Percentiles rank a stretch among this genome's conserved stretches.
phyloP scores from a whole-genome alignment of 2,888 invertebrate species.

The Deilephila porcellus region DNA sequence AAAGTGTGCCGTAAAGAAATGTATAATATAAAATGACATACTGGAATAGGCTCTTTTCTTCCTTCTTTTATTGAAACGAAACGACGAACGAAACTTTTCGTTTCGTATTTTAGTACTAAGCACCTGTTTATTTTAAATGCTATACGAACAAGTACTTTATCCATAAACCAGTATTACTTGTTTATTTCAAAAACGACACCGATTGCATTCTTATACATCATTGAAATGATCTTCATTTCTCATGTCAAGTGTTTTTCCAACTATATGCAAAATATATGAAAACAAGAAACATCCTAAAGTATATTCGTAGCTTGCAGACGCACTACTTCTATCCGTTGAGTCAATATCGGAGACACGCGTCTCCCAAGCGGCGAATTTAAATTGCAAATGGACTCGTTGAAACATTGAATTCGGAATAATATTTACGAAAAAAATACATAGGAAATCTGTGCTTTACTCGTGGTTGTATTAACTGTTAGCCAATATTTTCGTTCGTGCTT shows the following conservation, averaged over 20 bases:
- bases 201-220: background rate
- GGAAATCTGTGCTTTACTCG: slow-evolving; percentile 26
- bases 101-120: too few species aligned
- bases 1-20: too few species aligned
- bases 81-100: too few species aligned
- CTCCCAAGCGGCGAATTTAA: slow-evolving; percentile 63
- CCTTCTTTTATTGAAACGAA: too few species aligned
- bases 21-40: too few species aligned
- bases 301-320: slow-evolving; percentile 44
- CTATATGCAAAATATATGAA: background rate
- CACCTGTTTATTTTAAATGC: too few species aligned
- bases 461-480: slow-evolving; percentile 1
- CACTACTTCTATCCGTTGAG: slow-evolving; percentile 47
- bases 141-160: too few species aligned
- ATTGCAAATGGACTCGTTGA: slow-evolving; percentile 68
- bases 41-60: too few species aligned
- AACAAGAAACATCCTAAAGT: background rate
- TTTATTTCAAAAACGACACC: too few species aligned
- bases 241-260: background rate
- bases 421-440: slow-evolving; percentile 44
- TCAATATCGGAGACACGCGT: slow-evolving; percentile 66
- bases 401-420: slow-evolving; percentile 60
- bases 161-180: too few species aligned
- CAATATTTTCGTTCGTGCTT: background rate
- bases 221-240: background rate